Base-by-base conservation (phyloP, 2,888 invertebrate species). In the Teleiodes luculella region DNA sequence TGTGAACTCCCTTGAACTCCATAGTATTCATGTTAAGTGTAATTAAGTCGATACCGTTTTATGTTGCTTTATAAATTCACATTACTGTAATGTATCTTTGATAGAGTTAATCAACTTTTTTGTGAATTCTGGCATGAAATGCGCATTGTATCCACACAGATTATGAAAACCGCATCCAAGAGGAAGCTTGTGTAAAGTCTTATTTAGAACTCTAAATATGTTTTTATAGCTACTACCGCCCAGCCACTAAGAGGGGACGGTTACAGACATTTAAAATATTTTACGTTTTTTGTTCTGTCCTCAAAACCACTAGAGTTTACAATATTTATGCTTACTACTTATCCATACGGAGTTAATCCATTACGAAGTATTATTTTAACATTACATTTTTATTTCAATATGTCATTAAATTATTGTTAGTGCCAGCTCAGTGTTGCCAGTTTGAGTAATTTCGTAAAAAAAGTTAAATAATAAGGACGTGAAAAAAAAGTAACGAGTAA, bases 261-360 rank as follows among this genome's bases (percentile, higher is more conserved):
- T 47, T 55, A 49, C 51, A 39, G 51, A 49, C 49, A 51, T 37
- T 48, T 35, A 24, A 49, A n/a, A 13, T 43, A 24, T 13, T 16
- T 54, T 54, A 43, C 48, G 43, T 54, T 62, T 63, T 43, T 54
- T 65, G 64, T 67, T 68, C 61, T 64, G 64, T 65, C 67, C 66
- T 61, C 61, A 72, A 74, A 39, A 72, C 68, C 65, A 67, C 73
- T 77, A 77, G 65, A 66, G 71, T 76, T 72, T 78, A 74, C 72
- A 73, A 78, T 76, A 51, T 72, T 83, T 81, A 84, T 73, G 77
- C 81, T 87, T 86, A 87, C 81, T 83, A 86, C 77, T 78, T 82
- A 83, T 75, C 61, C 68, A 66, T 66, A 71, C 57, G 65, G 52
- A 68, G 64, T 66, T 62, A 67, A 65, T 69, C 66, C 51, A 53